Base-by-base conservation (phyloP, 1,140 invertebrate genomes). In the Helicoverpa armigera region DNA sequence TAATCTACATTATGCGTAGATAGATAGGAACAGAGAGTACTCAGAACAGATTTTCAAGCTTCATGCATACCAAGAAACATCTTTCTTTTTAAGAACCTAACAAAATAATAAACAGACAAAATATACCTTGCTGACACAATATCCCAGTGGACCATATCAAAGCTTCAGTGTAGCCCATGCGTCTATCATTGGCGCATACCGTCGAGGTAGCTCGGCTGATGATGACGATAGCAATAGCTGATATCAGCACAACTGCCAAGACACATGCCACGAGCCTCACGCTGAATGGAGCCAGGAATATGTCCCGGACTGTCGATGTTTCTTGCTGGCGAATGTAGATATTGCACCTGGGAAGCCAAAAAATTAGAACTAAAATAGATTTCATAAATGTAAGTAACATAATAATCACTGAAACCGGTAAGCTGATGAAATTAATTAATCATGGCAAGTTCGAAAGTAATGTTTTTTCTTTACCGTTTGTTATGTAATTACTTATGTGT, bases 311-410 rank as follows among this genome's bases (percentile, higher is more conserved):
- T 11, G 95, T 95, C 10, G 96, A 95, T 3, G 95, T 96, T 74
- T 96, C 95, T 83, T 96, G 94, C 11, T 96, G 96, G 35, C 96
- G 95, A 60, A 96, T 96, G 83, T 96, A 97, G 82, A 97, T 96
- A 61, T 96, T 96, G 83, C 95, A 96, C 93, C 96, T 96, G 58
- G 0, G 86, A 91, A 83, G 73, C 10, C 76, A 77, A 50, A 61
- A 58, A 16, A 35, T 7, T 16, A 12, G 14, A 3, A 16, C 0
- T 16, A 5, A 48, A 65, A 35, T 54, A 13, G 51, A 23, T 54
- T 1, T 7, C 51, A 56, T 43, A 7, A 9, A 9, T 43, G 9
- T 9, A 9, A 43, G 0, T 43, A 43, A 7, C 35, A 43, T 7
- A 43, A 43, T 7, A 43, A 43, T 43, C 35, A 9, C 35, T 43